Evolutionary conservation across 2,113 vertebrate genomes (phyloP), one percentile per base, ranked within the genome.

Genomic region (Cnemophilus loriae): DNA sequence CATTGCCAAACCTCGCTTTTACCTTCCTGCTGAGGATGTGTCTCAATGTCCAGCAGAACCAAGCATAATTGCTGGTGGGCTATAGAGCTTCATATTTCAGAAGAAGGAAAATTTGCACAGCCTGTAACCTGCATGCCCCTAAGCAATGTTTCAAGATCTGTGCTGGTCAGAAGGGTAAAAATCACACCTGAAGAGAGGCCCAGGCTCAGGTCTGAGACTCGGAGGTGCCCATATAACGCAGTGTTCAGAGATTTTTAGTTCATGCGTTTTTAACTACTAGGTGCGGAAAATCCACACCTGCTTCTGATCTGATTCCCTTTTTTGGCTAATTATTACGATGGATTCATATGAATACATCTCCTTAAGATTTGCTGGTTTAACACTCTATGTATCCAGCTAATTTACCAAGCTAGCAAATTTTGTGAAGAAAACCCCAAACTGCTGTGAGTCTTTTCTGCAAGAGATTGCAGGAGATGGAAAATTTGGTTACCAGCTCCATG

Each of bases 181-280:
- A 30, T 23, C 3, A 4, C 11, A 65, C 9, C 8, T 64, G 33
- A 68, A 13, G 6, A 26, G 13, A 83, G 22, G 11, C 15, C 12
- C 9, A 47, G 39, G 59, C 19, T 83, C 44, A 60, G 9, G 12
- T 81, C 44, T 65, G 55, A 77, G 35, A 33, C 22, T 44, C 1
- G 4, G n/a, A 60, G 27, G 8, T 10, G 4, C 6, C 28, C 16
- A 23, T 11, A 17, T 2, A 79, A 11, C 24, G 39, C 1, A 3
- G 30, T 21, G 22, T 63, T 86, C 46, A 71, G 13, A 63, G 24
- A 60, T 27, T 57, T n/a, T 64, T 37, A 4, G 15, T 53, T 70
- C 20, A 37, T 47, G 41, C 3, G 0, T 33, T 81, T 81, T 47
- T 60, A 44, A 17, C 4, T 16, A 39, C 16, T 19, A 37, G 8